phyloP scores from a whole-genome alignment of 2,888 invertebrate species.

The Oxycera nigricornis region DNA sequence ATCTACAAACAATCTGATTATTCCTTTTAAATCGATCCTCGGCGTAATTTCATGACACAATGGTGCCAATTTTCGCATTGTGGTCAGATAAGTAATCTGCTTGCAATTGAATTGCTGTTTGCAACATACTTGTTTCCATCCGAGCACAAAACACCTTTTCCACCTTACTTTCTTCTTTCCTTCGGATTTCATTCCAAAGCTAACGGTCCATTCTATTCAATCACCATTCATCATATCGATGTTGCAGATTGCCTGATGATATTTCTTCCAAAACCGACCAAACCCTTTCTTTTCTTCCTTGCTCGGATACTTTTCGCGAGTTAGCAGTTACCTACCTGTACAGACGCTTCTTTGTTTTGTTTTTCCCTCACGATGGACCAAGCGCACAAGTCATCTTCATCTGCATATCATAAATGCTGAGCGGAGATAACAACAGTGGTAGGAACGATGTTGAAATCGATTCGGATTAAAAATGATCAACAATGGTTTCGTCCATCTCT shows the following conservation, averaged over 20 bases:
- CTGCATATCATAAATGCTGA: constrained; percentile 34
- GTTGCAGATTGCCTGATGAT: constrained; percentile 29
- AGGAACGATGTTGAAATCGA: not conserved
- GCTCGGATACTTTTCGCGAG: not conserved
- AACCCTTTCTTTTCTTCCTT: not conserved
- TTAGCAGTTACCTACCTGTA: constrained; percentile 4
- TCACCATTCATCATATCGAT: constrained; percentile 39
- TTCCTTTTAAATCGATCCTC: not conserved
- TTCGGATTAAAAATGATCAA: not conserved
- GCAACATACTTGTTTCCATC: not conserved
- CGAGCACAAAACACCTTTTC: constrained; percentile 18
- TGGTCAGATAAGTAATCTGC: constrained; percentile 32
- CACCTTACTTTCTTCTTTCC: not conserved
- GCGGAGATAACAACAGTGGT: not conserved
- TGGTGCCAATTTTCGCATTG: constrained; percentile 37
- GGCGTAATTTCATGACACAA: constrained; percentile 35
- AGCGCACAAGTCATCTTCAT: constrained; percentile 35
- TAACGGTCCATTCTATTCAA: constrained; percentile 40
- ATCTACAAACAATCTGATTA: constrained; percentile 19
- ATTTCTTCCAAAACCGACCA: constrained; percentile 25
- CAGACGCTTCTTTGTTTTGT: not conserved
- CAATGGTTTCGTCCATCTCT: too few species aligned
- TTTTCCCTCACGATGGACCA: constrained; percentile 2
- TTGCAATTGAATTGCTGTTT: constrained; percentile 26
- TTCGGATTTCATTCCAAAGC: not conserved